phyloP scores from a whole-genome alignment of 2,797 vertebrate genomes.

The Xiphorhynchus erythropygius region DNA sequence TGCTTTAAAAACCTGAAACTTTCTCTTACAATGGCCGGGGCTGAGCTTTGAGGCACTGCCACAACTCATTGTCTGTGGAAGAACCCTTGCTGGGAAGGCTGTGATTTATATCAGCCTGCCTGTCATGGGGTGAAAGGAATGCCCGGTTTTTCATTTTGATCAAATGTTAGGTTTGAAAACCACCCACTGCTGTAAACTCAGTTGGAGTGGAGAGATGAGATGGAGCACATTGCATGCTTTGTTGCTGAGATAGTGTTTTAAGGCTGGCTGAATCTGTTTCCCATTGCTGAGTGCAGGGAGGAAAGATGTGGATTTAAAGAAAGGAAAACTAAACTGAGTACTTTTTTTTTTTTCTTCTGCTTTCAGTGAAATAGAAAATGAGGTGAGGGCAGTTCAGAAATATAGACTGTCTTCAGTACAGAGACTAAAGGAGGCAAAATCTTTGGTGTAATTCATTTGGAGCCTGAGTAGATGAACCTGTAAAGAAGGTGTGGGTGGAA shows the following conservation, averaged over 20 bases:
- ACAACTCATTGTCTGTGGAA: constrained; percentile 56
- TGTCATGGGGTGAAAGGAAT: constrained; percentile 78
- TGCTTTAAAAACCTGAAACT: constrained; percentile 54
- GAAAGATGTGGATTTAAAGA: not conserved
- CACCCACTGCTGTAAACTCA: constrained; percentile 72
- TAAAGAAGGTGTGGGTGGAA: not conserved
- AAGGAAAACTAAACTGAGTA: not conserved
- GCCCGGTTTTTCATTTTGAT: constrained; percentile 76
- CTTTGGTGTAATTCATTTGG: not conserved
- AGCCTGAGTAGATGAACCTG: not conserved
- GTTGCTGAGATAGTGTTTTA: constrained; percentile 61
- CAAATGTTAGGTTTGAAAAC: constrained; percentile 75
- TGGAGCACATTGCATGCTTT: constrained; percentile 74
- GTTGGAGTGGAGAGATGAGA: constrained; percentile 67
- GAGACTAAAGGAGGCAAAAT: not conserved
- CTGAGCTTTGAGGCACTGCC: constrained; percentile 59
- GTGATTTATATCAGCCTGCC: constrained; percentile 77
- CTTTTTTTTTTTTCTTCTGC: not conserved
- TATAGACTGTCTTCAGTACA: not conserved
- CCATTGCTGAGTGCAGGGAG: constrained; percentile 23
- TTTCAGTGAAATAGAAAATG: not conserved
- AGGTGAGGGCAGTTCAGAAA: not conserved
- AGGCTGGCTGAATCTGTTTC: constrained; percentile 52
- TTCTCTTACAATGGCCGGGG: constrained; percentile 65
- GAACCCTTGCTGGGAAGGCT: constrained; percentile 69